These are phyloP conservation scores for Ophioninae sp. DNA, from an alignment of 2,888 invertebrate genomes.

Conservation along the genomic window DNA sequence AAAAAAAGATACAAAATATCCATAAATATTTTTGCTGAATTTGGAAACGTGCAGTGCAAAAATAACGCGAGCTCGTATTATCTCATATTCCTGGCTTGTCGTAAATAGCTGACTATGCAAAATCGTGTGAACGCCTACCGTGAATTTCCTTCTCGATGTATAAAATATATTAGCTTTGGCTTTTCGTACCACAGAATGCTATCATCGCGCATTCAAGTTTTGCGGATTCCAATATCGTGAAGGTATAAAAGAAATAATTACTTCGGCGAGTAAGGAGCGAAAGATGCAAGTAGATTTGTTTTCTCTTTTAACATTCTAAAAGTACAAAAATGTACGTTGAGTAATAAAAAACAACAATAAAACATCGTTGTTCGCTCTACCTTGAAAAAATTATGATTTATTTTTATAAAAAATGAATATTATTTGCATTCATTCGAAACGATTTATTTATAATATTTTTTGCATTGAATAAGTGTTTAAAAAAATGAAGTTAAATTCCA, in stretches of 20 bases:
- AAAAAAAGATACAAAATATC: too few species aligned
- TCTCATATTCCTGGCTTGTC: slow-evolving; percentile 45
- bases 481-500: too few species aligned
- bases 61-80: slow-evolving; percentile 24
- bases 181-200: slow-evolving; percentile 19
- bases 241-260: slow-evolving; percentile 20
- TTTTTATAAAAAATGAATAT: too few species aligned
- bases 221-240: slow-evolving; percentile 19
- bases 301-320: background rate
- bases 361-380: too few species aligned
- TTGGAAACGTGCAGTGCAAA: slow-evolving; percentile 24
- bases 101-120: slow-evolving; percentile 70
- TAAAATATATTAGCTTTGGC: slow-evolving; percentile 58
- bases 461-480: too few species aligned
- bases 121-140: slow-evolving; percentile 74
- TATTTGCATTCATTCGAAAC: too few species aligned
- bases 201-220: slow-evolving; percentile 33
- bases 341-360: too few species aligned
- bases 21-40: slow-evolving; percentile 5
- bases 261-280: background rate
- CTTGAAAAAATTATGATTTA: too few species aligned
- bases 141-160: slow-evolving; percentile 66
- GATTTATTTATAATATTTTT: too few species aligned
- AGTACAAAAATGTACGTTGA: too few species aligned
- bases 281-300: background rate